A percentile compares a stretch with the other conserved stretches of the same genome.
phyloP scores from a whole-genome alignment of 1,140 invertebrate species.

The Micrasema longulum region DNA sequence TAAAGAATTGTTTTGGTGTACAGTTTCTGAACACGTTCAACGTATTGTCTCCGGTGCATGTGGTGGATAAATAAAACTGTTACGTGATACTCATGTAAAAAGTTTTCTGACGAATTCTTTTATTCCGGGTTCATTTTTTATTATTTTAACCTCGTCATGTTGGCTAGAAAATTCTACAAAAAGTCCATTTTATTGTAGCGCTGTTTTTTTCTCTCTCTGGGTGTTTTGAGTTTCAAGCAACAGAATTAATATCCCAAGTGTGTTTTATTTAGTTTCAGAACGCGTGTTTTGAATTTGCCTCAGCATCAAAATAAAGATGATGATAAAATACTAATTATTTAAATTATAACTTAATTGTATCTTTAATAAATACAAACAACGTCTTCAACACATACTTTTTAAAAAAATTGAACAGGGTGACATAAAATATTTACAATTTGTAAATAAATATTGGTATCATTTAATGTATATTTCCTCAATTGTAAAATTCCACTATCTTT shows the following conservation, averaged over 20 bases:
- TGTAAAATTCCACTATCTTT: too few species aligned
- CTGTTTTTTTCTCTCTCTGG: neutral
- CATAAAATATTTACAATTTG: too few species aligned
- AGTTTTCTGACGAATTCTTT: conserved; percentile 19
- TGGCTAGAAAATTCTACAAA: neutral
- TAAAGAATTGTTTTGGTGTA: too few species aligned
- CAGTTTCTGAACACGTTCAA: neutral
- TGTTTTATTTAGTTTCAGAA: neutral
- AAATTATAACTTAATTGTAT: too few species aligned
- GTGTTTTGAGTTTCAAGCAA: neutral
- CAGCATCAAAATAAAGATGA: too few species aligned
- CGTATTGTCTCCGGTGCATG: conserved; percentile 8
- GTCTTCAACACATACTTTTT: too few species aligned
- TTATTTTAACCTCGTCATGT: conserved; percentile 16
- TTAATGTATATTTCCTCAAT: too few species aligned
- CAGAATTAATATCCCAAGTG: neutral
- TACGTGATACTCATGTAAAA: conserved; percentile 13
- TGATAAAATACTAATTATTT: too few species aligned
- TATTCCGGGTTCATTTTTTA: neutral
- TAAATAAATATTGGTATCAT: too few species aligned
- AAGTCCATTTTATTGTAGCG: neutral
- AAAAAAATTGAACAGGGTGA: too few species aligned
- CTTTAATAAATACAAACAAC: too few species aligned
- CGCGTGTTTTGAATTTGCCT: conserved; percentile 5
- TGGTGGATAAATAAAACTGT: conserved; percentile 20